A percentile compares a stretch with the other conserved stretches of the same genome.
Conservation (phyloP, 1,140 invertebrate genomes). For the Papilio dardanus region DNA sequence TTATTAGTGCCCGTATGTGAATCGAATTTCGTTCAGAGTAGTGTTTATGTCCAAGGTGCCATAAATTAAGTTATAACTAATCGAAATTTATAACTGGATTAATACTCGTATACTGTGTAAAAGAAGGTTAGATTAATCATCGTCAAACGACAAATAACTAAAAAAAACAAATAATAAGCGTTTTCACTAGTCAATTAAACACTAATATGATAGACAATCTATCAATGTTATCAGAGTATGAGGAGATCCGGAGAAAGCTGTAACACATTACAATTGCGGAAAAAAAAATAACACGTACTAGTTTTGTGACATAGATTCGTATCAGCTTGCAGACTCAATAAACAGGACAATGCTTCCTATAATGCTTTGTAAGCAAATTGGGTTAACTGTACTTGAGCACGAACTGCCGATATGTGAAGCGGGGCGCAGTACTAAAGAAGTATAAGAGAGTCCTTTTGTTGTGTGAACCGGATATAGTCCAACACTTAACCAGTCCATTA, state of each 20-base stretch:
- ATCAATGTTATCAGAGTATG: neutral
- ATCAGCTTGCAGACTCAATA: constrained; percentile 16
- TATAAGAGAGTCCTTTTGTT: constrained; percentile 4
- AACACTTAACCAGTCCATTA: neutral
- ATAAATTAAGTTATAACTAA: no score
- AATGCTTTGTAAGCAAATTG: constrained; percentile 33
- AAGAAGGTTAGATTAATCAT: neutral
- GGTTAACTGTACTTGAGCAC: constrained; percentile 43
- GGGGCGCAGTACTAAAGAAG: neutral
- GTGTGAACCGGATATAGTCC: neutral
- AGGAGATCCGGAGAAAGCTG: neutral
- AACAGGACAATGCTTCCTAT: constrained; percentile 9
- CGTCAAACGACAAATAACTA: neutral
- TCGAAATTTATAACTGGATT: no score
- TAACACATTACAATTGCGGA: neutral
- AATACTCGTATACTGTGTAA: no score
- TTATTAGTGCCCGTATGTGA: no score
- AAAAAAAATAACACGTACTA: neutral
- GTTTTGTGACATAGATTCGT: neutral
- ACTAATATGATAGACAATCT: neutral
- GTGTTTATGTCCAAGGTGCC: no score
- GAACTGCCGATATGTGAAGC: constrained; percentile 23
- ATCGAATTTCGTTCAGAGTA: no score
- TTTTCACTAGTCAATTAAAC: neutral
- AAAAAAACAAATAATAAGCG: neutral